A percentile compares a stretch with the other conserved stretches of the same genome.
phyloP scores from a whole-genome alignment of 2,888 invertebrate species.

The Cephus pygmeus region DNA sequence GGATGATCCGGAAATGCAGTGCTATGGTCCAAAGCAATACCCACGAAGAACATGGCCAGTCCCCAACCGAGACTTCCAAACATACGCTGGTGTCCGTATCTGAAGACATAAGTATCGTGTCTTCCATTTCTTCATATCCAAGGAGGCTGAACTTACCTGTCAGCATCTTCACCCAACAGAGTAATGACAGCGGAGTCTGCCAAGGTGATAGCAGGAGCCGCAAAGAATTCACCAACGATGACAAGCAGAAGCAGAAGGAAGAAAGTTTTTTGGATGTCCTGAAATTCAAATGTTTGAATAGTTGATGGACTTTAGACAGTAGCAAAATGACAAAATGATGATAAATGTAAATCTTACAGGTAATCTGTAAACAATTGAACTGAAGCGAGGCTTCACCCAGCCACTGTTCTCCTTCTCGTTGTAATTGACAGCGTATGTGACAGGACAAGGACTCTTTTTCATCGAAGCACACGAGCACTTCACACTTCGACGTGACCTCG shows the following conservation, averaged over 20 bases:
- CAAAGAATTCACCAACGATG: slow-evolving; percentile 97
- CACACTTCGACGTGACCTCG: slow-evolving; percentile 40
- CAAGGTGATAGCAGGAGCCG: slow-evolving; percentile 93
- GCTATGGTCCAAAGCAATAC: slow-evolving; percentile 95
- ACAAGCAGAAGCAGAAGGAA: slow-evolving; percentile 92
- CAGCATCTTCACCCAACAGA: slow-evolving; percentile 87
- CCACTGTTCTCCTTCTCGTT: slow-evolving; percentile 75
- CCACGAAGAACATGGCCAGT: slow-evolving; percentile 98
- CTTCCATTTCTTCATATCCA: neutral
- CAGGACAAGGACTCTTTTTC: slow-evolving; percentile 80
- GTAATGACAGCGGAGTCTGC: slow-evolving; percentile 94
- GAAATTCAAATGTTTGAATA: slow-evolving; percentile 37
- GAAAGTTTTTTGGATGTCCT: slow-evolving; percentile 95
- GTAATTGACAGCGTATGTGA: slow-evolving; percentile 82
- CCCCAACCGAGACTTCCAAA: slow-evolving; percentile 99
- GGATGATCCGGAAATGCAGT: slow-evolving; percentile 95
- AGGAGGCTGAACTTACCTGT: slow-evolving; percentile 66
- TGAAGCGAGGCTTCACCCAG: slow-evolving; percentile 92
- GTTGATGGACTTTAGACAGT: neutral
- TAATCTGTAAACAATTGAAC: slow-evolving; percentile 89
- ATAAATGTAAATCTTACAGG: slow-evolving; percentile 54
- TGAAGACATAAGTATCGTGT: slow-evolving; percentile 30
- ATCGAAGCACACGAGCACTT: slow-evolving; percentile 44
- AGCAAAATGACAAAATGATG: slow-evolving; percentile 1
- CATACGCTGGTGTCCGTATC: slow-evolving; percentile 97